Evolutionary conservation across 2,888 invertebrate species (phyloP), one percentile per base, ranked within the genome.

Genomic region (Drosophila eohydei): DNA sequence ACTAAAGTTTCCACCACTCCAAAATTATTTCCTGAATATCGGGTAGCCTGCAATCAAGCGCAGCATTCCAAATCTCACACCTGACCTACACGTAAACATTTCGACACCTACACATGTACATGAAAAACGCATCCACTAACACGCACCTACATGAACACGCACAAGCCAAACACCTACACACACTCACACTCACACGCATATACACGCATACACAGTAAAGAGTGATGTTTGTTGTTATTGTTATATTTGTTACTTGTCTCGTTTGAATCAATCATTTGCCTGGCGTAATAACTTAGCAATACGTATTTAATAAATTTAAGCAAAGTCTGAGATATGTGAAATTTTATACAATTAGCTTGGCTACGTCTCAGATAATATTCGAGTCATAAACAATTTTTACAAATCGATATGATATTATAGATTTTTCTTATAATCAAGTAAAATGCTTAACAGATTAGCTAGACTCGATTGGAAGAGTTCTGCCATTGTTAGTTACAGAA

Each of bases 141-240:
- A 44, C 38, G 30, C 16, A 50, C 48, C 58, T 34, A 65, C 43
- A 60, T 44, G 57, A 7, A 58, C 32, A 70, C 60, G 71, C 66
- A 71, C 60, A 1, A 12, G 11, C 26, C 7, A 38, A n/a, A 58
- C 30, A 46, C 40, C 21, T 38, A 57, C 44, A 46, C 8, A 43
- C 54, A 44, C n/a, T 58, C 21, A 32, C 36, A 14, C 40, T 34
- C 9, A 50, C 34, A 50, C 28, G 46, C 43, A 58, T 41, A 43
- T 8, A 50, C 57, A 52, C 16, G 56, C 21, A 61, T 9, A 48
- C 26, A 61, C 60, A 62, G 52, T 52, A 38, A 68, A 71, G 65
- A 46, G 76, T 80, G 78, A 52, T 79, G 63, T 79, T 86, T 67
- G 69, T 81, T 81, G 71, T 84, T 88, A 72, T 77, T 83, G 60